phyloP scores from a whole-genome alignment of 2,113 vertebrate species.

The Takifugu flavidus region DNA sequence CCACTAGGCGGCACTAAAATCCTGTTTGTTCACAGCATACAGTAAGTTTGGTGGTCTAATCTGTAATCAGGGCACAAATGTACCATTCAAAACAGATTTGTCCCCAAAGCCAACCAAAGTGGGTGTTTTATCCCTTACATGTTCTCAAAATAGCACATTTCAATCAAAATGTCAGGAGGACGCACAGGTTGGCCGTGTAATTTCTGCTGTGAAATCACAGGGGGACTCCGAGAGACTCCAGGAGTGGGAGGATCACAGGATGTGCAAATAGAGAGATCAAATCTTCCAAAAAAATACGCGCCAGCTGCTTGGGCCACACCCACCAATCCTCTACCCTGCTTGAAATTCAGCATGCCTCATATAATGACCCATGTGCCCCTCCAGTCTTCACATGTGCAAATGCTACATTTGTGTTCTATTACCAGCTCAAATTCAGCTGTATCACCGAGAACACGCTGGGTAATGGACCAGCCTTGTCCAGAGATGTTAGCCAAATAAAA shows the following conservation, averaged over 20 bases:
- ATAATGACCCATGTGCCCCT: slow-evolving; percentile 7
- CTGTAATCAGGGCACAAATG: too few relatives aligned
- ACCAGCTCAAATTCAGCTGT: too few relatives aligned
- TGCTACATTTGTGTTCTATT: neutral
- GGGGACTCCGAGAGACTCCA: slow-evolving; percentile 8
- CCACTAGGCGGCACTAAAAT: too few relatives aligned
- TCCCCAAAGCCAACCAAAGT: too few relatives aligned
- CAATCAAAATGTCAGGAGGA: too few relatives aligned
- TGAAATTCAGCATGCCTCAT: neutral
- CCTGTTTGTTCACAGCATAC: too few relatives aligned
- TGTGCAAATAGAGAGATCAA: slow-evolving; percentile 36
- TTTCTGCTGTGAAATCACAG: too few relatives aligned
- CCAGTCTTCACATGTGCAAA: neutral
- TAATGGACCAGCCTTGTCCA: slow-evolving; percentile 14
- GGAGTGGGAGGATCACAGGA: slow-evolving; percentile 45
- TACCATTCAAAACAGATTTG: too few relatives aligned
- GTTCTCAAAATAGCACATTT: too few relatives aligned
- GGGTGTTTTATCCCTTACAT: too few relatives aligned
- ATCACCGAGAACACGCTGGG: slow-evolving; percentile 25
- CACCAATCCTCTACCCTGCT: slow-evolving; percentile 16
- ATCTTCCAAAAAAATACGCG: slow-evolving; percentile 29
- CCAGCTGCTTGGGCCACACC: slow-evolving; percentile 43
- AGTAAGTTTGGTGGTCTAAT: too few relatives aligned
- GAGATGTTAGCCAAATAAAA: slow-evolving; percentile 44
- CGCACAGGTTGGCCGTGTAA: too few relatives aligned